Evolutionary conservation across 2,797 vertebrate species (phyloP).

Genomic region (Protosalanx chinensis): DNA sequence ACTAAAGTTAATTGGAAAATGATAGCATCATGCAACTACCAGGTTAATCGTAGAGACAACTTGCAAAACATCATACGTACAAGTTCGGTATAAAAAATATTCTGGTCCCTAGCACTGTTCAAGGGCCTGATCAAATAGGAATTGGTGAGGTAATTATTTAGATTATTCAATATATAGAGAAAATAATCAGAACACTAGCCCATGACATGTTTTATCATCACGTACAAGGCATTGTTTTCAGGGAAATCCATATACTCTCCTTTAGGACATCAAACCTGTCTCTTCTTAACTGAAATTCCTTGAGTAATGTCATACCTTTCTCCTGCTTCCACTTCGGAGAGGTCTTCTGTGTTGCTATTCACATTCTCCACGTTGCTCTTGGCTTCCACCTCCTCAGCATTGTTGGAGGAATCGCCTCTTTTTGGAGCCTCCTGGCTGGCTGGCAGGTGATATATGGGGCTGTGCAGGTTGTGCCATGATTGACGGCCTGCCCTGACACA

Average conservation of each 20-base stretch:
- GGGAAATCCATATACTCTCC: conserved; percentile 30
- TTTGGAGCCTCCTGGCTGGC: conserved; percentile 79
- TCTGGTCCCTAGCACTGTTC: no score
- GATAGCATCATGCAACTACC: conserved; percentile 37
- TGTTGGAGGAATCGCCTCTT: conserved; percentile 66
- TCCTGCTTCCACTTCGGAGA: conserved; percentile 77
- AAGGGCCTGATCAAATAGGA: no score
- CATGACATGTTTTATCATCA: background rate
- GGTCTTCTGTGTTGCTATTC: conserved; percentile 78
- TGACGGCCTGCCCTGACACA: conserved; percentile 79
- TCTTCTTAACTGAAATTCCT: conserved; percentile 19
- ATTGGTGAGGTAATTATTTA: no score
- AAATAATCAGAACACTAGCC: background rate
- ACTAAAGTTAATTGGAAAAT: conserved; percentile 55
- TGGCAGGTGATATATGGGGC: conserved; percentile 78
- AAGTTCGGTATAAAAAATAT: no score
- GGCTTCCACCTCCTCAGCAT: conserved; percentile 73
- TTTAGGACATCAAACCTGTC: conserved; percentile 30
- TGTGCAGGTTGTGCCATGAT: conserved; percentile 83
- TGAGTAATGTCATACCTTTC: conserved; percentile 83
- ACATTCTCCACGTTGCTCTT: conserved; percentile 70
- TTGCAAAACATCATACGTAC: background rate
- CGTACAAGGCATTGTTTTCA: conserved; percentile 4
- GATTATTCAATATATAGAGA: no score
- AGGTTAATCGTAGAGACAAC: conserved; percentile 27